These are phyloP conservation scores for Numenius phaeopus DNA, from an alignment of 2,797 vertebrate species.

Conservation along the genomic window DNA sequence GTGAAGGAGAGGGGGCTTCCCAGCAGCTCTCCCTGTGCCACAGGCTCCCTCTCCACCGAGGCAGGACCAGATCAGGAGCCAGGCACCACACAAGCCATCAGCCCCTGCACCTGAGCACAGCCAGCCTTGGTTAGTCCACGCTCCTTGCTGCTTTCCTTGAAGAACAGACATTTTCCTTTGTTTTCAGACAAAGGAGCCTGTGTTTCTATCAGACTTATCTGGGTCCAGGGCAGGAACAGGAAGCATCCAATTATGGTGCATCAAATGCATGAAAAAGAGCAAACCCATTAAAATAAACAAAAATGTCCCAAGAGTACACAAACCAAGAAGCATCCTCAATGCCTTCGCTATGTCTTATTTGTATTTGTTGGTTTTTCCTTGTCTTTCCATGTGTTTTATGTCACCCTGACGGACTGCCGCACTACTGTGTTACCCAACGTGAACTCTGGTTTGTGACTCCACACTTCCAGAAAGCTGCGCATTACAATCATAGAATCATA, in stretches of 20 bases:
- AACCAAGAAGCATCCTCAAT: background rate
- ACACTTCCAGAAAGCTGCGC: accelerated
- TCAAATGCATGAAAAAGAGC: background rate
- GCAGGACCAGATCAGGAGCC: background rate
- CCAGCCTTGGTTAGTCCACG: background rate
- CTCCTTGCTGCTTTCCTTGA: background rate
- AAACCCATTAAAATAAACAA: background rate
- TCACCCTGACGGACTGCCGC: accelerated
- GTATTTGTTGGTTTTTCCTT: background rate
- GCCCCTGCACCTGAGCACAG: background rate
- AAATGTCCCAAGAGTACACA: background rate
- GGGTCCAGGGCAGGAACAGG: background rate
- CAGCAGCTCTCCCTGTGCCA: background rate
- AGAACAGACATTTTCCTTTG: accelerated
- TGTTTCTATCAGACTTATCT: background rate
- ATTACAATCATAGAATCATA: too few relatives aligned
- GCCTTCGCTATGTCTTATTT: background rate
- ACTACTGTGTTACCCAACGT: accelerated
- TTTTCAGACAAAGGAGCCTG: background rate
- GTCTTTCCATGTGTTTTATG: background rate
- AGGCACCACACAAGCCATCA: accelerated
- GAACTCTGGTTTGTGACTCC: background rate
- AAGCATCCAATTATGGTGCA: background rate
- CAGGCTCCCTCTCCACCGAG: background rate
- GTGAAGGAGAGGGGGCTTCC: background rate